Evolutionary conservation across 2,888 invertebrate genomes (phyloP).

Genomic region (Cotesia congregata): DNA sequence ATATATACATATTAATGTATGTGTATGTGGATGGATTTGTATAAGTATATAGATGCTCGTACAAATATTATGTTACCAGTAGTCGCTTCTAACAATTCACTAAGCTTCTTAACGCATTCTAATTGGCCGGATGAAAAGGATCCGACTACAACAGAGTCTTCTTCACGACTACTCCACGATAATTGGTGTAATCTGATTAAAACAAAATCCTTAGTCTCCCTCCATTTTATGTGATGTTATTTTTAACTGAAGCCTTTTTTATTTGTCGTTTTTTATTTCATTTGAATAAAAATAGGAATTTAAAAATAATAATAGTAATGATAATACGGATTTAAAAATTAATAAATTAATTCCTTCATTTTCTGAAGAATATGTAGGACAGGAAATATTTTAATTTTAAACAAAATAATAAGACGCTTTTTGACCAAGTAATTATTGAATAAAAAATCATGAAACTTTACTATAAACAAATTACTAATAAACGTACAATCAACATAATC

Average conservation of each 20-base stretch:
- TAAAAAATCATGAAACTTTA: too few species aligned
- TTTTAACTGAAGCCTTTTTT: slow-evolving; percentile 7
- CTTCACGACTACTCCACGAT: slow-evolving; percentile 16
- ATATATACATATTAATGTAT: not conserved
- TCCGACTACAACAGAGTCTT: slow-evolving; percentile 21
- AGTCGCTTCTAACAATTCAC: slow-evolving; percentile 2
- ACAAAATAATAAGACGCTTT: too few species aligned
- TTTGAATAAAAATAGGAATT: too few species aligned
- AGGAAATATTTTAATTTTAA: too few species aligned
- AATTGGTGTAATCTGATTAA: slow-evolving; percentile 46
- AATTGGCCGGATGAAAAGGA: slow-evolving; percentile 48
- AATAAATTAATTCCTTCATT: too few species aligned
- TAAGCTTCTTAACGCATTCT: slow-evolving; percentile 53
- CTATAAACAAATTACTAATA: too few species aligned
- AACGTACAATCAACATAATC: too few species aligned
- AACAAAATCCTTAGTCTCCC: slow-evolving; percentile 16
- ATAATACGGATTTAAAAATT: too few species aligned
- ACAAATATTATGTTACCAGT: not conserved
- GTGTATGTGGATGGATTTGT: not conserved
- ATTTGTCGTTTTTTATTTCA: not conserved
- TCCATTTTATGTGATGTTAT: not conserved
- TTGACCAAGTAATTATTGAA: too few species aligned
- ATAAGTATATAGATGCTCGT: not conserved
- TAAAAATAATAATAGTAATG: too few species aligned
- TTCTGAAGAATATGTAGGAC: too few species aligned